Base-by-base conservation (phyloP, 2,797 vertebrate genomes). In the Lithobates pipiens region DNA sequence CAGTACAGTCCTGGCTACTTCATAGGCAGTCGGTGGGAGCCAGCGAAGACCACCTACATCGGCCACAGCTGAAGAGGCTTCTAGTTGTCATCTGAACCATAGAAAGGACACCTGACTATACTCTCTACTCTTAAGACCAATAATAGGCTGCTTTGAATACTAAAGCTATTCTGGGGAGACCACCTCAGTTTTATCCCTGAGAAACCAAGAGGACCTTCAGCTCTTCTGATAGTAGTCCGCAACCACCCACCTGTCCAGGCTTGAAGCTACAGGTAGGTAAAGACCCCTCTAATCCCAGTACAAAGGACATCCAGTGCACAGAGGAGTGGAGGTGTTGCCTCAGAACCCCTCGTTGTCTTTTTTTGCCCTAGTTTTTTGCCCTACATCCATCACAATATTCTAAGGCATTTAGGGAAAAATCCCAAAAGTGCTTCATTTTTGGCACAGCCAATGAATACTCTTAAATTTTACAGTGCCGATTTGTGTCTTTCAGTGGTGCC, bases 1-100 rank as follows among this genome's bases (percentile, higher is more conserved):
- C 85, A 65, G 78, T 61, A 68, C 32, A 82, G 74, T 78, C 74
- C 68, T 21, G 68, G 85, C 79, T 54, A 82, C 74, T 82, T 77
- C 74, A 73, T 42, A 86, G 65, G 27, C 79, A 81, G 67, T 15
- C 50, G 65, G 67, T 74, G 68, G 46, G 50, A 69, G 54, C 27
- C 54, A 32, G 54, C 0, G 3, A 78, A 25, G 25, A 65, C 15
- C 83, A 72, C 23, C 29, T 67, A 16, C 15, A 46, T 21, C 9
- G 69, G 54, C 6, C 5, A 57, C 13, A 32, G 16, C 44, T 50
- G 61, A 34, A 39, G 34, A 34, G 39, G 36, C 70, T 23, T 23
- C 39, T 5, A 23, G 1, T 3, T 72, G 18, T n/a, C 36, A 72
- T 23, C 36, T 23, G 70, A n/a, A 72, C 69, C 69, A 36, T 10